Evolutionary conservation across 1,140 invertebrate genomes (phyloP).

Genomic region (Hylyphantes graminicola): DNA sequence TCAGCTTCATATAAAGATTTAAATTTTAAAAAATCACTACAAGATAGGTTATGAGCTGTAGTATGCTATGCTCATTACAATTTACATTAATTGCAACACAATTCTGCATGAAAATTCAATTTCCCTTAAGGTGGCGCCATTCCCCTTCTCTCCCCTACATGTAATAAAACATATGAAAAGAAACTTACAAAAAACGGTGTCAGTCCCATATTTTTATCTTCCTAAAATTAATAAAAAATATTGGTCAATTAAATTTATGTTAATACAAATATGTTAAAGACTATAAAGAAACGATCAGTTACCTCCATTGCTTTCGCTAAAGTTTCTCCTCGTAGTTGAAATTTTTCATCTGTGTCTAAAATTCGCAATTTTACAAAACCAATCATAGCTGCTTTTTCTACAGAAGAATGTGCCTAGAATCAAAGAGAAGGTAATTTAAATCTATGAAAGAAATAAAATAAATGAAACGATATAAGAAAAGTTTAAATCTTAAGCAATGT

Average conservation of each 20-base stretch:
- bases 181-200: slow-evolving; percentile 95
- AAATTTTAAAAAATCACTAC: no score
- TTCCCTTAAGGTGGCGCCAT: no score
- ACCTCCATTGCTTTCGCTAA: slow-evolving; percentile 74
- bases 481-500: no score
- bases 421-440: slow-evolving; percentile 64
- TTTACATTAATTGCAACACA: no score
- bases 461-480: no score
- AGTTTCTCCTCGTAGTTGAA: slow-evolving; percentile 87
- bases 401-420: slow-evolving; percentile 97
- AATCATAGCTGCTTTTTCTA: slow-evolving; percentile 99
- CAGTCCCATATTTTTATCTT: slow-evolving; percentile 88
- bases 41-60: no score
- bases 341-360: slow-evolving; percentile 94
- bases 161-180: neutral
- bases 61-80: no score
- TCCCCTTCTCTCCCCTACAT: no score
- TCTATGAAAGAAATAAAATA: no score
- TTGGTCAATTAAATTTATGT: neutral
- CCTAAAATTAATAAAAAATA: slow-evolving; percentile 74
- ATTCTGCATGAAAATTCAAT: no score
- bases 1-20: no score
- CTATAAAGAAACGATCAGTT: neutral
- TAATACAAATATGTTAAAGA: no score
- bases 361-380: slow-evolving; percentile 97